Conservation (phyloP, 1,140 invertebrate genomes). For the Lepidurus arcticus region DNA sequence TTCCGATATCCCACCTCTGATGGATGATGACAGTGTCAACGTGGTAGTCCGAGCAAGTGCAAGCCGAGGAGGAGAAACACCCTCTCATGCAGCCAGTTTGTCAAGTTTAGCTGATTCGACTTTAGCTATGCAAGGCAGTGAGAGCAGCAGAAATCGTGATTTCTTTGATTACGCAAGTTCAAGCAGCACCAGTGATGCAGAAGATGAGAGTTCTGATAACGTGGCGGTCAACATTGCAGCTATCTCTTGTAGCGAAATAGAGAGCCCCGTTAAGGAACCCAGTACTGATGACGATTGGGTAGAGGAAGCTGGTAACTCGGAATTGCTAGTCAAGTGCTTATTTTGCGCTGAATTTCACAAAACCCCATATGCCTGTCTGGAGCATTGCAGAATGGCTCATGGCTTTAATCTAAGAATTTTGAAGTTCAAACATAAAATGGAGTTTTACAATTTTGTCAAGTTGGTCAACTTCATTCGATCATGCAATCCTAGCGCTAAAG, state of each 20-base stretch:
- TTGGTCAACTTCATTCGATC: slow-evolving; percentile 78
- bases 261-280: background rate
- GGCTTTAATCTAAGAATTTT: slow-evolving; percentile 62
- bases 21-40: background rate
- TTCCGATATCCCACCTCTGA: background rate
- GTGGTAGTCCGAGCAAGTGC: background rate
- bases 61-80: background rate
- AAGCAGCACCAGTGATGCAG: background rate
- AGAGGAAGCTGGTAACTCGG: slow-evolving; percentile 22
- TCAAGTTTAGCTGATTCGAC: slow-evolving; percentile 29
- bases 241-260: slow-evolving; percentile 22
- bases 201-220: background rate
- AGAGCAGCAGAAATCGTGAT: slow-evolving; percentile 16
- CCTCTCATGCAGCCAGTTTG: background rate
- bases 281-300: slow-evolving; percentile 34
- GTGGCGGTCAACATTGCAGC: background rate
- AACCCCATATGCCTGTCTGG: slow-evolving; percentile 45
- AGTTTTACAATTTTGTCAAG: slow-evolving; percentile 80
- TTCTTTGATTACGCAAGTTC: background rate
- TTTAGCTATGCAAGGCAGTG: slow-evolving; percentile 26
- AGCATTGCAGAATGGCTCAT: slow-evolving; percentile 54
- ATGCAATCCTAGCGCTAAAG: slow-evolving; percentile 53
- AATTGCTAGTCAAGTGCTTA: slow-evolving; percentile 45
- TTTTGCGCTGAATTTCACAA: slow-evolving; percentile 50
- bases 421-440: slow-evolving; percentile 64